A percentile compares a stretch with the other conserved stretches of the same genome.
These are phyloP conservation scores for Catocala fraxini DNA, from an alignment of 2,888 invertebrate species.

Conservation along the genomic window DNA sequence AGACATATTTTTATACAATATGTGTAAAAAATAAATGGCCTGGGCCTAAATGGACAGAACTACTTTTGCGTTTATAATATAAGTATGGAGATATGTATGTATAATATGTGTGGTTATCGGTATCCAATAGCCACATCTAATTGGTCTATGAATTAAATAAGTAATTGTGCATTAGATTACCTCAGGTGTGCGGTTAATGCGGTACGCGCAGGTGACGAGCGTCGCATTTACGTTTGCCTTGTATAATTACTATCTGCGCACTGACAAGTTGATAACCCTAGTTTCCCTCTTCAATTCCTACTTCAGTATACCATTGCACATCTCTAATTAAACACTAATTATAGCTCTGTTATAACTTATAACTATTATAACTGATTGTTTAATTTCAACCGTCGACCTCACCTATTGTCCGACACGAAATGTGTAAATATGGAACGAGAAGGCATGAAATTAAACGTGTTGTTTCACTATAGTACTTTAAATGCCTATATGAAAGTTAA, in stretches of 20 bases:
- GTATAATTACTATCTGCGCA: background rate
- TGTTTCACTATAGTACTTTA: background rate
- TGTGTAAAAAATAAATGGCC: too few relatives aligned
- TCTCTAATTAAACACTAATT: slow-evolving; percentile 9
- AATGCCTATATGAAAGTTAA: slow-evolving; percentile 26
- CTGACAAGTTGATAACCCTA: background rate
- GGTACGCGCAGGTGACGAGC: slow-evolving; percentile 3
- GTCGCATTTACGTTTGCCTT: background rate
- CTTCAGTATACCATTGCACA: slow-evolving; percentile 5
- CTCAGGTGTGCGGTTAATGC: slow-evolving; percentile 6
- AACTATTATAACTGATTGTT: slow-evolving; percentile 9
- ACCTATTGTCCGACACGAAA: slow-evolving; percentile 15
- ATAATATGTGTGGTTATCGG: too few relatives aligned
- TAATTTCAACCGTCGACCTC: slow-evolving; percentile 13
- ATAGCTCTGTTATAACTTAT: slow-evolving; percentile 12
- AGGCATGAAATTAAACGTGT: slow-evolving; percentile 2
- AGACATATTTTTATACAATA: too few relatives aligned
- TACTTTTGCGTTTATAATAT: too few relatives aligned
- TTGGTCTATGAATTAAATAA: background rate
- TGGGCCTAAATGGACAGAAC: too few relatives aligned
- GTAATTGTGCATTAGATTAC: background rate
- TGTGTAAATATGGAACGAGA: slow-evolving; percentile 7
- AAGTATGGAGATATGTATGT: too few relatives aligned
- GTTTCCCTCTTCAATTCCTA: slow-evolving; percentile 4
- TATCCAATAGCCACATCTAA: background rate